A percentile compares a stretch with the other conserved stretches of the same genome.
Evolutionary conservation across 2,888 invertebrate species (phyloP).

Genomic region (Drosophila longiperda): DNA sequence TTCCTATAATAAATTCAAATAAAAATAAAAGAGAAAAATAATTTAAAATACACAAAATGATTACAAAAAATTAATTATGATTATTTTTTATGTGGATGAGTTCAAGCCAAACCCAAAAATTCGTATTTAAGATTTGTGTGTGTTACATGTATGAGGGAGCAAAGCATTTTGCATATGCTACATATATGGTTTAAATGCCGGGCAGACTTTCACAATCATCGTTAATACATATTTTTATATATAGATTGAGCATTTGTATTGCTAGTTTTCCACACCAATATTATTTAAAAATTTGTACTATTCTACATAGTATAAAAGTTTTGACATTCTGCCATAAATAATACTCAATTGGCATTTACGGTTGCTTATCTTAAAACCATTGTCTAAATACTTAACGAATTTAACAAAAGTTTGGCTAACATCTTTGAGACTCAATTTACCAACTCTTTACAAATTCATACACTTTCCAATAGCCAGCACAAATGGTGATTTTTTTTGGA

Average conservation of each 20-base stretch:
- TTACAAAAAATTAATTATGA: slow-evolving; percentile 28
- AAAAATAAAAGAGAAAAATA: slow-evolving; percentile 27
- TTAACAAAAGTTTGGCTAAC: slow-evolving; percentile 54
- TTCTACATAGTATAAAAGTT: slow-evolving; percentile 68
- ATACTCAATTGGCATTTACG: slow-evolving; percentile 54
- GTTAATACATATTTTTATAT: slow-evolving; percentile 29
- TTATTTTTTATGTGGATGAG: slow-evolving; percentile 44
- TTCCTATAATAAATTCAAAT: slow-evolving; percentile 82
- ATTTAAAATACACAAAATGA: slow-evolving; percentile 32
- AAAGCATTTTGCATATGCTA: slow-evolving; percentile 53
- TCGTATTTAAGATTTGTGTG: slow-evolving; percentile 21
- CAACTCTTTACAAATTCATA: slow-evolving; percentile 32
- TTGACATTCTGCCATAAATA: slow-evolving; percentile 68
- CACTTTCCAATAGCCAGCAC: slow-evolving; percentile 31
- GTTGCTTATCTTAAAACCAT: slow-evolving; percentile 21
- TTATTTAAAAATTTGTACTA: slow-evolving; percentile 74
- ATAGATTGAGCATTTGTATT: slow-evolving; percentile 55
- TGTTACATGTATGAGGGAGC: slow-evolving; percentile 33
- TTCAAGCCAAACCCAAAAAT: slow-evolving; percentile 44
- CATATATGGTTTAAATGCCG: slow-evolving; percentile 62
- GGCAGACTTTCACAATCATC: slow-evolving; percentile 59
- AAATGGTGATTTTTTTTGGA: slow-evolving; percentile 24
- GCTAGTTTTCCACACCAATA: slow-evolving; percentile 44
- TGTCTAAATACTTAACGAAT: slow-evolving; percentile 33
- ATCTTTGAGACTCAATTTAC: slow-evolving; percentile 11